phyloP scores from a whole-genome alignment of 1,140 invertebrate species.

The Diabrotica virgifera region DNA sequence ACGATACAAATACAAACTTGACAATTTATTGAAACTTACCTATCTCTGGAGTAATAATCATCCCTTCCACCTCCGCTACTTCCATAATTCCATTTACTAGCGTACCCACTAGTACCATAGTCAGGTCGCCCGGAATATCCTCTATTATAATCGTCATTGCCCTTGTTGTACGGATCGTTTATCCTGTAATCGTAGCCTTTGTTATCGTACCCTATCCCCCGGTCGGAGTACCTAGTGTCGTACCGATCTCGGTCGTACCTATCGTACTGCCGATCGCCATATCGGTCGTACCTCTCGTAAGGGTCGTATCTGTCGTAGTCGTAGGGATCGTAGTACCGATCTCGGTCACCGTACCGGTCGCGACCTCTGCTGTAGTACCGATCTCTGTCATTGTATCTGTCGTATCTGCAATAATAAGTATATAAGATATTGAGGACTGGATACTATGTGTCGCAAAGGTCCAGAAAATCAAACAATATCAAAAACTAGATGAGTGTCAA shows the following conservation, averaged over 20 bases:
- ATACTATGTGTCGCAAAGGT: too few relatives aligned
- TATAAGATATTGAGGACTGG: too few relatives aligned
- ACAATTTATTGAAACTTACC: slow-evolving; percentile 1
- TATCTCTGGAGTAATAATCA: slow-evolving; percentile 16
- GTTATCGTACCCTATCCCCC: slow-evolving; percentile 40
- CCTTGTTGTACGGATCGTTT: neutral
- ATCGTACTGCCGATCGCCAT: slow-evolving; percentile 1
- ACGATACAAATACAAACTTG: too few relatives aligned
- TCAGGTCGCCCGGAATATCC: slow-evolving; percentile 55
- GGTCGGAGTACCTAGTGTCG: slow-evolving; percentile 7
- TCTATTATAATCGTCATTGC: neutral
- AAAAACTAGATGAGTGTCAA: too few relatives aligned
- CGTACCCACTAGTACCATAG: slow-evolving; percentile 40
- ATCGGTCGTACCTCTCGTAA: slow-evolving; percentile 11
- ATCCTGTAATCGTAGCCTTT: slow-evolving; percentile 40
- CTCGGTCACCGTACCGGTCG: slow-evolving; percentile 10
- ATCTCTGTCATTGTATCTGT: slow-evolving; percentile 8
- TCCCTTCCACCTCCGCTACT: slow-evolving; percentile 11
- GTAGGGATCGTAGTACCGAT: slow-evolving; percentile 6
- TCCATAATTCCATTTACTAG: slow-evolving; percentile 40
- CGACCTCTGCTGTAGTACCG: slow-evolving; percentile 5
- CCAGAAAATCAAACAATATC: too few relatives aligned
- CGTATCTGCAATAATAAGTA: neutral
- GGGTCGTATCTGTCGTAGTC: neutral
- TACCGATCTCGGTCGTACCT: slow-evolving; percentile 8